Evolutionary conservation across 2,113 vertebrate genomes (phyloP).

Genomic region (Lampris incognitus): DNA sequence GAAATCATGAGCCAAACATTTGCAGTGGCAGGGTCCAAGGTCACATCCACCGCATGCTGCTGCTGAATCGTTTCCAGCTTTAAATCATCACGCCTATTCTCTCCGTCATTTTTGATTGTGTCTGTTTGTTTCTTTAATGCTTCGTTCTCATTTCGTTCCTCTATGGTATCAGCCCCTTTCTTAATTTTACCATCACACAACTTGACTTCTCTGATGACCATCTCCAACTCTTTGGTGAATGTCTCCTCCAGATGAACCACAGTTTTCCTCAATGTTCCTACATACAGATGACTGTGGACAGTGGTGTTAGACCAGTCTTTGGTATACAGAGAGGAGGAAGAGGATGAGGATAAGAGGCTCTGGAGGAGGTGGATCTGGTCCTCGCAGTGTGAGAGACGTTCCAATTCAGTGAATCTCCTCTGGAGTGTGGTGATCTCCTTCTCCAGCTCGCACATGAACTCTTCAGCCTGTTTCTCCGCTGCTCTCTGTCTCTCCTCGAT

Average conservation of each 20-base stretch:
- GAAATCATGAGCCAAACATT: background rate
- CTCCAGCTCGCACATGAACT: background rate
- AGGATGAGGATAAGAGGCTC: too few species aligned
- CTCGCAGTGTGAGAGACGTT: background rate
- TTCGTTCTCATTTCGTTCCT: too few species aligned
- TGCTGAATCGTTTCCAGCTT: conserved; percentile 57
- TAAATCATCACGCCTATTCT: conserved; percentile 22
- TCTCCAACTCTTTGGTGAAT: too few species aligned
- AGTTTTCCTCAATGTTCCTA: too few species aligned
- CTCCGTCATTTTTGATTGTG: background rate
- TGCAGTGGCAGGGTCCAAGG: conserved; percentile 20
- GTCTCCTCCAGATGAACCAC: too few species aligned
- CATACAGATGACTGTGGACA: too few species aligned
- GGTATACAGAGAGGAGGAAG: too few species aligned
- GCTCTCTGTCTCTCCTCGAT: background rate
- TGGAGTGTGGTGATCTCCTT: background rate
- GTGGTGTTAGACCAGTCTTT: too few species aligned
- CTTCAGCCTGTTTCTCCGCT: background rate
- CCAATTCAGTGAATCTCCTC: background rate
- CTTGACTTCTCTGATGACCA: conserved; percentile 1
- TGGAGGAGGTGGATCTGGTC: too few species aligned
- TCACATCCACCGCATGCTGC: conserved; percentile 31
- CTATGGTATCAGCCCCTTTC: background rate
- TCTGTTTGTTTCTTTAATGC: background rate
- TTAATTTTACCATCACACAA: background rate